Conservation (phyloP, 1,140 invertebrate genomes). For the Oreohelix idahoensis region DNA sequence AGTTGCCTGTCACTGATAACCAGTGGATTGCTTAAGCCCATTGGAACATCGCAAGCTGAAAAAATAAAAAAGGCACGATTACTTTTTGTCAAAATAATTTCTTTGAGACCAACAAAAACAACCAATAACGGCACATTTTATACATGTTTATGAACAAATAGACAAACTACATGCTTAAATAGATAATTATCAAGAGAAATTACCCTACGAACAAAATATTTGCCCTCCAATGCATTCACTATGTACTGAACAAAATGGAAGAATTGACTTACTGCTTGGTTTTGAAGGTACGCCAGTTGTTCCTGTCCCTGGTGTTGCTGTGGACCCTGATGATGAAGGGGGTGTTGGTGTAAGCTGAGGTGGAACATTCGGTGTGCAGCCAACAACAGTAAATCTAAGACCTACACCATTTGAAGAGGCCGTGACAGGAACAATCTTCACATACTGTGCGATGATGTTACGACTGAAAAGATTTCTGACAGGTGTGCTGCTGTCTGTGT, state of each 20-base stretch:
- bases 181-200: too few relatives aligned
- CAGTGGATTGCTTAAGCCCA: constrained; percentile 56
- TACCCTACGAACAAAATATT: too few relatives aligned
- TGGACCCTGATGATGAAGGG: not conserved
- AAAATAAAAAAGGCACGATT: constrained; percentile 11
- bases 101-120: not conserved
- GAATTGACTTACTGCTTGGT: not conserved
- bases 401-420: constrained; percentile 34
- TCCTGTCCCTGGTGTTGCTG: not conserved
- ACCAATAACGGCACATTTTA: too few relatives aligned
- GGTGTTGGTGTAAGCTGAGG: not conserved
- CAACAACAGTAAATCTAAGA: constrained; percentile 56
- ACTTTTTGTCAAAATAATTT: not conserved
- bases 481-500: constrained; percentile 51
- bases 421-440: constrained; percentile 47
- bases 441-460: constrained; percentile 55
- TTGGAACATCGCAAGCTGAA: constrained; percentile 59
- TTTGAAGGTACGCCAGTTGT: not conserved
- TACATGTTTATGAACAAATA: too few relatives aligned
- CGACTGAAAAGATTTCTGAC: constrained; percentile 56
- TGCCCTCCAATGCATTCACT: too few relatives aligned
- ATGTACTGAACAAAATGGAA: not conserved
- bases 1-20: constrained; percentile 54
- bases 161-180: too few relatives aligned
- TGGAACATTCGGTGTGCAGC: constrained; percentile 49